phyloP scores from a whole-genome alignment of 2,888 invertebrate species.

The Drosophila hamatofila region DNA sequence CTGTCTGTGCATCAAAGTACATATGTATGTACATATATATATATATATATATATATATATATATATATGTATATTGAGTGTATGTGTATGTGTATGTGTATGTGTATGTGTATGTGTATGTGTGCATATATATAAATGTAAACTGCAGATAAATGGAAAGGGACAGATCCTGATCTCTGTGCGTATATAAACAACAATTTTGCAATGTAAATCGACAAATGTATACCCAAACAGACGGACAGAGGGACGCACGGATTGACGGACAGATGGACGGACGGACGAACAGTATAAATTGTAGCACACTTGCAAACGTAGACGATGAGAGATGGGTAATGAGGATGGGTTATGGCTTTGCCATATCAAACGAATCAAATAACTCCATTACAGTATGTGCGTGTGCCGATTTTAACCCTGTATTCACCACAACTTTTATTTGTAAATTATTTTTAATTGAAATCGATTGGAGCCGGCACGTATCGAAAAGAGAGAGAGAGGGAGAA shows the following conservation, averaged over 20 bases:
- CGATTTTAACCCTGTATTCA: slow-evolving; percentile 33
- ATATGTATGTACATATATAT: not conserved
- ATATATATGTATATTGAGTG: slow-evolving; percentile 4
- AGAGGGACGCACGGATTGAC: not conserved
- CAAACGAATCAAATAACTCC: slow-evolving; percentile 52
- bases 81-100: slow-evolving; percentile 6
- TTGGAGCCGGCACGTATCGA: slow-evolving; percentile 60
- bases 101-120: slow-evolving; percentile 3
- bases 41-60: slow-evolving; percentile 2
- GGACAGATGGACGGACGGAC: not conserved
- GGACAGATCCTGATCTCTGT: slow-evolving; percentile 60
- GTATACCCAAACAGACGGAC: slow-evolving; percentile 29
- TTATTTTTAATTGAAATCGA: slow-evolving; percentile 82
- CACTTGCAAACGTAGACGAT: slow-evolving; percentile 19
- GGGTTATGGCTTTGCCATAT: slow-evolving; percentile 49
- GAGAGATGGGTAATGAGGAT: slow-evolving; percentile 25
- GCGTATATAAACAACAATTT: slow-evolving; percentile 71
- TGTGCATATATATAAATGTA: not conserved
- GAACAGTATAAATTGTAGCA: slow-evolving; percentile 7
- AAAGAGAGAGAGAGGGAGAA: slow-evolving; percentile 24
- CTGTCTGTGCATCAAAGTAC: slow-evolving; percentile 22
- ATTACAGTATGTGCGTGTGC: slow-evolving; percentile 29
- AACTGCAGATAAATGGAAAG: slow-evolving; percentile 13
- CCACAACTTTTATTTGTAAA: slow-evolving; percentile 58
- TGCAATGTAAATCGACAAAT: slow-evolving; percentile 71